phyloP scores from a whole-genome alignment of 2,888 invertebrate genomes.

The Copidosoma aretas region DNA sequence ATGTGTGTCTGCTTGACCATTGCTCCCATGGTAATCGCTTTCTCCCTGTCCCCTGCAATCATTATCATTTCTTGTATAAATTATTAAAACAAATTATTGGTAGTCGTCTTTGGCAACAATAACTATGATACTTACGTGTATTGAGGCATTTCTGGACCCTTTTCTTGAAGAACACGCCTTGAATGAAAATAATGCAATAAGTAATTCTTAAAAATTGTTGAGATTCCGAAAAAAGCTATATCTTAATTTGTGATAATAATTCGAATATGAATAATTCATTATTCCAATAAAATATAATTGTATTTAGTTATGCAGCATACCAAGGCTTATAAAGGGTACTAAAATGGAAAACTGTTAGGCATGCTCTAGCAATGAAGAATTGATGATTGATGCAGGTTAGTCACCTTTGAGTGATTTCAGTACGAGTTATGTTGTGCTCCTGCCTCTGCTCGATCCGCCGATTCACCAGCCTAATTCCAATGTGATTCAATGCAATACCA shows the following conservation, averaged over 20 bases:
- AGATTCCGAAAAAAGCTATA: neutral
- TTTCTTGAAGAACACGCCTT: constrained; percentile 72
- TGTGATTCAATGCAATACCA: neutral
- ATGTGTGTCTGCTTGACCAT: constrained; percentile 71
- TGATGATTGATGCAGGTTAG: constrained; percentile 46
- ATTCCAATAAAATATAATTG: no score
- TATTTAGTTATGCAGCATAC: neutral
- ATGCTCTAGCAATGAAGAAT: constrained; percentile 18
- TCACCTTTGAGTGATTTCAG: constrained; percentile 73
- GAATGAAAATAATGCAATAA: constrained; percentile 29
- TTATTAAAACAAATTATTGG: no score
- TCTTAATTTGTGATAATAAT: neutral
- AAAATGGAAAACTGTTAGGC: neutral
- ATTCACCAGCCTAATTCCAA: constrained; percentile 69
- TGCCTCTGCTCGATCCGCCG: constrained; percentile 73
- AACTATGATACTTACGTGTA: constrained; percentile 68
- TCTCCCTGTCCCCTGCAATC: constrained; percentile 63
- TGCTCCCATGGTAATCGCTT: constrained; percentile 67
- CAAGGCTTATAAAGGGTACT: no score
- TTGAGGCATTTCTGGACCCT: constrained; percentile 71
- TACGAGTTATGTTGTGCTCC: constrained; percentile 73
- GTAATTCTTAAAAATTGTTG: neutral
- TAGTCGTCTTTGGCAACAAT: neutral
- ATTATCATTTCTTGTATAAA: constrained; percentile 12
- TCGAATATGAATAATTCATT: no score